Base-by-base conservation (phyloP, 2,888 invertebrate genomes). In the Selenia dentaria region DNA sequence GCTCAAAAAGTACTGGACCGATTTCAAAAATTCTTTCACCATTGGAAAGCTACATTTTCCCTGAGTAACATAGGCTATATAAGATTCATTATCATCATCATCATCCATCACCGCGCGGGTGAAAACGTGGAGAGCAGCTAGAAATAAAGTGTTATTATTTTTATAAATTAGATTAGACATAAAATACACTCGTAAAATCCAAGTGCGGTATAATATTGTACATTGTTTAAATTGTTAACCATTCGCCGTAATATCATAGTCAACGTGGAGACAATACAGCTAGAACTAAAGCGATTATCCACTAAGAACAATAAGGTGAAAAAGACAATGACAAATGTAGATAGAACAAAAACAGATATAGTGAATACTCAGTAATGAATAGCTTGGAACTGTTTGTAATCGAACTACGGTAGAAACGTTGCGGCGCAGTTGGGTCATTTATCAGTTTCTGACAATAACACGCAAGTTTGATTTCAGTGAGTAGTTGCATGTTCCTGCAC, bases 321-420 rank as follows among this genome's bases (percentile, higher is more conserved):
- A 34, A 10, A 41, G 14, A 41, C 28, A 34, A 34, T 34, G 34
- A 34, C 34, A 22, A 34, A 35, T 24, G 5, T 16, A 27, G 27
- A 25, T 25, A 25, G 25, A 10, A 36, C 40, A 40, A 36, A 28
- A 35, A 29, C 38, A 37, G 13, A 37, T 13, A 8, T 8, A 8
- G 6, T 22, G 20, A 6, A 5, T 32, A 38, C 33, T 22, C 8
- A 34, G 16, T 35, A 35, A 35, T 35, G 14, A 35, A 28, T 28
- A 41, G n/a, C 11, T 24, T 11, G 5, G 25, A 32, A 16, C 31
- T 37, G 43, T 53, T n/a, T 35, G 41, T 34, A 51, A 48, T 29
- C 32, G 34, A 50, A 12, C 51, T 25, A 24, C 37, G 39, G 29
- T 51, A 48, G 49, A 54, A 61, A 56, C 59, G 56, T 38, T 32